phyloP scores from a whole-genome alignment of 2,113 vertebrate genomes.

The Rhegmatorhina hoffmannsi region DNA sequence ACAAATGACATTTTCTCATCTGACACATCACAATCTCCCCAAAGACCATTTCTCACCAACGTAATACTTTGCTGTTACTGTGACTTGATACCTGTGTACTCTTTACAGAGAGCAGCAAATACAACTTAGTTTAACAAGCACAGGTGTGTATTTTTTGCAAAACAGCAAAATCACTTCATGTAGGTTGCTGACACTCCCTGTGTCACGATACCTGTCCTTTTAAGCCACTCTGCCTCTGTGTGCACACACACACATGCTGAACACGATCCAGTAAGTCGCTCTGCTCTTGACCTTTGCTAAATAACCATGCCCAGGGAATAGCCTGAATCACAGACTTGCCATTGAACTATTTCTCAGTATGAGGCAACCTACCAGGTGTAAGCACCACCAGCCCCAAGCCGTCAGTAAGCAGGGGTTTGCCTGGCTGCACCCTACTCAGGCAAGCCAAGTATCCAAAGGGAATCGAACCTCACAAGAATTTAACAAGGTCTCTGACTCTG shows the following conservation, averaged over 20 bases:
- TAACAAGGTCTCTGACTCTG: neutral
- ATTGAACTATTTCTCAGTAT: neutral
- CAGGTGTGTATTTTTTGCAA: neutral
- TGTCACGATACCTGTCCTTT: neutral
- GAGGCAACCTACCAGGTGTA: neutral
- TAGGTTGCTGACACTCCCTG: neutral
- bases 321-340: neutral
- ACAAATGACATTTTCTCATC: neutral
- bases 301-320: neutral
- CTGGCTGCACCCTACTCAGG: neutral
- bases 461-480: slow-evolving; percentile 24
- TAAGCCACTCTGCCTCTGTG: neutral
- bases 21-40: neutral
- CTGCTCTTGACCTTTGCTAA: slow-evolving; percentile 24
- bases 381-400: neutral
- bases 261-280: neutral
- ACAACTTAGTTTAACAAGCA: neutral
- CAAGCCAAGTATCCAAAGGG: neutral
- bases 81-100: neutral
- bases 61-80: neutral
- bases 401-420: neutral
- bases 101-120: neutral
- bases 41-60: neutral
- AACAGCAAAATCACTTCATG: neutral
- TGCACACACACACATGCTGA: neutral